phyloP scores from a whole-genome alignment of 2,113 vertebrate species.

The Alexandromys fortis region DNA sequence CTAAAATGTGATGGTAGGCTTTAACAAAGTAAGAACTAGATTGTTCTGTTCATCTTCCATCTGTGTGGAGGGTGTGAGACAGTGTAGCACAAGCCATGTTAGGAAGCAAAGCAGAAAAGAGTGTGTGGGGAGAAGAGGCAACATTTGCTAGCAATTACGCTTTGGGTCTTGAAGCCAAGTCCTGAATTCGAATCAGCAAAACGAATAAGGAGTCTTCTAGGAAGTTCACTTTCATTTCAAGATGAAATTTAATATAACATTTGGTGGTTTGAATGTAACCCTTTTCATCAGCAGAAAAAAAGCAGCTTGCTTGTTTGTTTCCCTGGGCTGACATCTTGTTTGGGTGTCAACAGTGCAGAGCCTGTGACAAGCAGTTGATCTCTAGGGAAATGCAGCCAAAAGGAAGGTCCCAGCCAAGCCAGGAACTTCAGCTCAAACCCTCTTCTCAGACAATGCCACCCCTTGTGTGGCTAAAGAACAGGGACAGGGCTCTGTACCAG shows the following conservation, averaged over 20 bases:
- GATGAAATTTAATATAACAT: conserved; percentile 8
- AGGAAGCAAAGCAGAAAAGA: conserved; percentile 46
- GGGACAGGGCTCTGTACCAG: conserved; percentile 55
- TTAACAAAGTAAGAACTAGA: not conserved
- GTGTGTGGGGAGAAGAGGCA: conserved; percentile 62
- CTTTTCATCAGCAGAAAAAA: not conserved
- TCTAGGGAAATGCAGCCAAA: conserved; percentile 15
- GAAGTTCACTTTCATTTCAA: conserved; percentile 56
- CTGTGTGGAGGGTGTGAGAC: not conserved
- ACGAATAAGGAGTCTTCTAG: conserved; percentile 47
- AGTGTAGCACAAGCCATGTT: not conserved
- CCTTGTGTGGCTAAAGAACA: conserved; percentile 62
- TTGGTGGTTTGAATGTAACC: conserved; percentile 48
- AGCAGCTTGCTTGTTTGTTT: conserved; percentile 48
- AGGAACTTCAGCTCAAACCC: conserved; percentile 59
- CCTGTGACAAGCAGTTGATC: conserved; percentile 57
- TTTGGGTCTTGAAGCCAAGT: conserved; percentile 62
- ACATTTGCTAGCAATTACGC: conserved; percentile 49
- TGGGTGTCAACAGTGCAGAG: not conserved
- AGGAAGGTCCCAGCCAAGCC: conserved; percentile 64
- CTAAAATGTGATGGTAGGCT: not conserved
- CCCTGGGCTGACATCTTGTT: conserved; percentile 15
- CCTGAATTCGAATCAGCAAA: conserved; percentile 61
- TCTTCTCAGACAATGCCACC: conserved; percentile 64
- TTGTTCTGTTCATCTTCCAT: not conserved